A percentile compares a stretch with the other conserved stretches of the same genome.
phyloP scores from a whole-genome alignment of 2,113 vertebrate genomes.

The Melanostigma gelatinosum region DNA sequence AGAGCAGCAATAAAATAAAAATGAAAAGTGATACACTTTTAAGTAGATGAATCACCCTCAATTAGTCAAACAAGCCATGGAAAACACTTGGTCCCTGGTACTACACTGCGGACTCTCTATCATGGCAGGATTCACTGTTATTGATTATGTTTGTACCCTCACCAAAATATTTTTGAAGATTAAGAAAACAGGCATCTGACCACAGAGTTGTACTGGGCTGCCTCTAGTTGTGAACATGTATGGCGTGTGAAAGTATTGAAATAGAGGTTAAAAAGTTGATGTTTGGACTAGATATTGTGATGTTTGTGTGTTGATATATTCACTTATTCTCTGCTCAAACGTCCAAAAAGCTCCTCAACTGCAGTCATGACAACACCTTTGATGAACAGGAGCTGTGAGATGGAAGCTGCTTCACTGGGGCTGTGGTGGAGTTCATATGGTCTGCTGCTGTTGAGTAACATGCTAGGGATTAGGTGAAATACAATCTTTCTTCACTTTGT shows the following conservation, averaged over 20 bases:
- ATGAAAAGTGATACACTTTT: not conserved
- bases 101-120: not conserved
- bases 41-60: not conserved
- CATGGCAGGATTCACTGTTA: not conserved
- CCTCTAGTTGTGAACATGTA: not conserved
- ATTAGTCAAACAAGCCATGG: not conserved
- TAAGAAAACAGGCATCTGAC: not conserved
- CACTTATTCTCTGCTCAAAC: not conserved
- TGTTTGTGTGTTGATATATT: not conserved
- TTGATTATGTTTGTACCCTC: not conserved
- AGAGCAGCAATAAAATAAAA: not conserved
- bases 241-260: not conserved
- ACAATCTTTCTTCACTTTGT: constrained; percentile 84
- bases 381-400: not conserved
- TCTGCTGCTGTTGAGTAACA: constrained; percentile 79
- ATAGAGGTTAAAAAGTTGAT: not conserved
- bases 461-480: constrained; percentile 75
- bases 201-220: not conserved
- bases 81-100: not conserved
- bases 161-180: not conserved
- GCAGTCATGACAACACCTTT: not conserved
- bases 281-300: not conserved
- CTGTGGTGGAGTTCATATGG: constrained; percentile 46
- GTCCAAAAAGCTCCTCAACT: not conserved
- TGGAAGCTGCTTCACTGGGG: constrained; percentile 12